A percentile compares a stretch with the other conserved stretches of the same genome.
phyloP scores from a whole-genome alignment of 2,797 vertebrate species.

The Meriones psammophilus region DNA sequence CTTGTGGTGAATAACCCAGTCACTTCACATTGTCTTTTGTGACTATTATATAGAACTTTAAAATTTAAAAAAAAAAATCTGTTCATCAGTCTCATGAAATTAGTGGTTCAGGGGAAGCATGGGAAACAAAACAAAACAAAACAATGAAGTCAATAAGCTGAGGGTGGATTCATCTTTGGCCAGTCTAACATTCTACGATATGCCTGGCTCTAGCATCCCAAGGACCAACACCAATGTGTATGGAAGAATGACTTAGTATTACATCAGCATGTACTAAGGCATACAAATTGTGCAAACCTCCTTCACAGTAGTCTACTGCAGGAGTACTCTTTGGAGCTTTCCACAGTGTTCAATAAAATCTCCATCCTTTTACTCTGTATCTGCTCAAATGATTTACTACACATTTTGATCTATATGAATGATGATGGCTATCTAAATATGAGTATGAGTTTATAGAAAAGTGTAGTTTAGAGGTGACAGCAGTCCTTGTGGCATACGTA shows the following conservation, averaged over 20 bases:
- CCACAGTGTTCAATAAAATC: conserved; percentile 86
- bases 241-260: conserved; percentile 79
- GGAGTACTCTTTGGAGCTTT: conserved; percentile 84
- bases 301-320: conserved; percentile 89
- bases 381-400: conserved; percentile 83
- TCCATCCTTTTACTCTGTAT: conserved; percentile 58
- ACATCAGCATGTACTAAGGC: conserved; percentile 84
- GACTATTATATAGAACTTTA: not conserved
- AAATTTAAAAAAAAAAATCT: no score
- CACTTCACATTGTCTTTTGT: conserved; percentile 55
- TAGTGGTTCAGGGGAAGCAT: conserved; percentile 81
- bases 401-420: conserved; percentile 87
- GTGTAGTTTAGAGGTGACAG: conserved; percentile 77
- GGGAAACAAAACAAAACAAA: conserved; percentile 74
- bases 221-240: conserved; percentile 77
- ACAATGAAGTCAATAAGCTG: conserved; percentile 79
- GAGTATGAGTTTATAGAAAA: conserved; percentile 36
- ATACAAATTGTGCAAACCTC: conserved; percentile 89
- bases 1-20: not conserved
- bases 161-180: conserved; percentile 79
- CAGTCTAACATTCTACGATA: conserved; percentile 74
- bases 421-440: conserved; percentile 67
- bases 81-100: conserved; percentile 73
- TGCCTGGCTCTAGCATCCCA: conserved; percentile 76
- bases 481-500: not conserved